phyloP scores from a whole-genome alignment of 2,888 invertebrate species.

The Lissonota sp. region DNA sequence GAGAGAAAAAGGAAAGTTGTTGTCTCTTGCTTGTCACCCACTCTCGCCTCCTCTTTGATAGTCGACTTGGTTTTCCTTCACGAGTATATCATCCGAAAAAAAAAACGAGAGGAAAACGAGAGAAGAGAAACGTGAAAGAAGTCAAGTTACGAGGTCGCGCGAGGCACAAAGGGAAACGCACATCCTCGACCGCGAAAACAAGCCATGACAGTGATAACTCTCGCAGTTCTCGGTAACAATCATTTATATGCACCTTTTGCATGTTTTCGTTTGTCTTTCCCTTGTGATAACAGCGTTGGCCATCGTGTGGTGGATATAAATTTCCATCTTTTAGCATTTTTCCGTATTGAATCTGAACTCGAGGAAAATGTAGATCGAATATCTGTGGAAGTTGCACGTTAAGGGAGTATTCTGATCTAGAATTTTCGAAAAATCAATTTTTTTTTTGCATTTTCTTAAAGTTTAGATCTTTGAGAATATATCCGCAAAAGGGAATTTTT shows the following conservation, averaged over 20 bases:
- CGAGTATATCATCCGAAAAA: background rate
- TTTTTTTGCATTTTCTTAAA: too few relatives aligned
- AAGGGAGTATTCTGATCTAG: too few relatives aligned
- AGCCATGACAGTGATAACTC: slow-evolving; percentile 43
- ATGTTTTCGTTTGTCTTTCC: slow-evolving; percentile 53
- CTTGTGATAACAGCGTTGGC: slow-evolving; percentile 53
- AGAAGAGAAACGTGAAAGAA: slow-evolving; percentile 61
- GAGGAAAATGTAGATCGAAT: too few relatives aligned
- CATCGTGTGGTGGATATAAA: slow-evolving; percentile 19
- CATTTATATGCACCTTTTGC: slow-evolving; percentile 51
- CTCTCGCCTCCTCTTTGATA: slow-evolving; percentile 61
- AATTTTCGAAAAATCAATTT: too few relatives aligned
- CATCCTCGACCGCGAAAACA: slow-evolving; percentile 58
- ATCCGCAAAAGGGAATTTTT: too few relatives aligned
- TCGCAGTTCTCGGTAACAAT: slow-evolving; percentile 50
- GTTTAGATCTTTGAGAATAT: too few relatives aligned
- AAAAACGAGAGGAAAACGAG: slow-evolving; percentile 42
- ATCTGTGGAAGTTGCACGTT: too few relatives aligned
- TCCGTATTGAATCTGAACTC: too few relatives aligned
- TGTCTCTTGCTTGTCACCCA: slow-evolving; percentile 60
- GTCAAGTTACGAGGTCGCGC: slow-evolving; percentile 65
- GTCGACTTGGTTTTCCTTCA: slow-evolving; percentile 57
- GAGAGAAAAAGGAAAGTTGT: slow-evolving; percentile 36
- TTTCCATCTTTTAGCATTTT: too few relatives aligned
- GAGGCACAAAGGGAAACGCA: slow-evolving; percentile 57